Conservation (phyloP, 2,113 vertebrate species). For the Actenoides lindsayi region DNA sequence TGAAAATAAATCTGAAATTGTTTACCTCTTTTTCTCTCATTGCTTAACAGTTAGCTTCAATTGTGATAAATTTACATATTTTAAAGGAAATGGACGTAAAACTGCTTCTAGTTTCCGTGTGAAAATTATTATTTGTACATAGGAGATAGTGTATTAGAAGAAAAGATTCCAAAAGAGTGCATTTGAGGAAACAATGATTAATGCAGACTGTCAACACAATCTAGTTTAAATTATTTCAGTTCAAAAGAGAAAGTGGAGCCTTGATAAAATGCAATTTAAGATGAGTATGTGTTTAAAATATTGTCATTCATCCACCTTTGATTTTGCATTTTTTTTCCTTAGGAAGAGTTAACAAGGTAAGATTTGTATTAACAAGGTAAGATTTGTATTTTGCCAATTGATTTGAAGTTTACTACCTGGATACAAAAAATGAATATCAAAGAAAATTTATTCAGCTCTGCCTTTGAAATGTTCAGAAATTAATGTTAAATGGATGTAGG, state of each 20-base stretch:
- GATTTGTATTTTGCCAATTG: not conserved
- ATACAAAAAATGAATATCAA: not conserved
- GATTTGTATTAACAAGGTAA: not conserved
- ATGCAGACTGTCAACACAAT: not conserved
- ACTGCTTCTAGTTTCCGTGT: not conserved
- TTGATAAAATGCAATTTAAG: not conserved
- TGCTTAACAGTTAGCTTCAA: not conserved
- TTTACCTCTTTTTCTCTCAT: not conserved
- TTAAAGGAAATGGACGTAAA: not conserved
- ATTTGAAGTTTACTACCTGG: not conserved
- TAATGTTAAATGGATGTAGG: not conserved
- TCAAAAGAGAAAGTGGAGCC: not conserved
- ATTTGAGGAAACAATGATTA: not conserved
- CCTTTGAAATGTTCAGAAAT: conserved; percentile 1
- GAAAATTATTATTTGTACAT: not conserved
- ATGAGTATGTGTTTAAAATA: not conserved
- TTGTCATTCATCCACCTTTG: not conserved
- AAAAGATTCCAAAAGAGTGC: not conserved
- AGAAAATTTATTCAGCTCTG: not conserved
- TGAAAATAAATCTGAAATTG: not conserved
- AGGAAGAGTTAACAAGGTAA: not conserved
- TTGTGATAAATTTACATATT: not conserved
- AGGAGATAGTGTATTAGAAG: not conserved
- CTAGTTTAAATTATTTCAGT: not conserved
- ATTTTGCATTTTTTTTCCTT: not conserved